Evolutionary conservation across 2,113 vertebrate genomes (phyloP), one percentile per base, ranked within the genome.

Genomic region (Clarias magur): DNA sequence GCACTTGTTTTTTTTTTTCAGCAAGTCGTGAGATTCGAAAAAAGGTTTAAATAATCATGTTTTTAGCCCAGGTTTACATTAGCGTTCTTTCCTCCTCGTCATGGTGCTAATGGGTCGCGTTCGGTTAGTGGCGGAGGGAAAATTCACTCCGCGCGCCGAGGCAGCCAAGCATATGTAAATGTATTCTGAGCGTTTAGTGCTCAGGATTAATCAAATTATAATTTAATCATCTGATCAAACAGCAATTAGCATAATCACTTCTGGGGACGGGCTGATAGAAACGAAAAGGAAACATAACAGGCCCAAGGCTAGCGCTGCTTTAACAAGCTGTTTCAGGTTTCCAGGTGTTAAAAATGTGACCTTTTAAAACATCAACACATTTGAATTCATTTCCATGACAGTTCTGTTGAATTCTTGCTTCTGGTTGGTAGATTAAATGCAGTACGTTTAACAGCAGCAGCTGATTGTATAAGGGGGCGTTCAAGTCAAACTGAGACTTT

Each of bases 161-260:
- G 93, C 93, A 94, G 89, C 92, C 93, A 92, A 94, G 95, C 93
- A 67, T 92, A 94, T 93, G 94, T 94, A 94, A 96, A 96, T 94
- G 91, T 95, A 95, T 95, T 96, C 94, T 87, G 92, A 96, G 94
- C 93, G 4, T 96, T 97, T 96, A 96, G 95, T 94, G 91, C 94
- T 93, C 93, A 92, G 95, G 95, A 96, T 96, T 95, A 96, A 96
- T 96, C 93, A 87, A 95, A 96, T 96, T 96, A 96, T 96, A 96
- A 97, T 97, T 96, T 96, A 97, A 97, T 96, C 97, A 97, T 97
- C 96, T 97, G 96, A 97, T 97, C 96, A 97, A 98, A 97, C 94
- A 96, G 93, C 94, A 96, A 97, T 98, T 97, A 96, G 92, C 96
- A 97, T 96, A 97, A 96, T 96, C 95, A 96, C 96, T 96, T 94